These are phyloP conservation scores for Macropodus opercularis DNA, from an alignment of 2,797 vertebrate genomes.

Conservation along the genomic window DNA sequence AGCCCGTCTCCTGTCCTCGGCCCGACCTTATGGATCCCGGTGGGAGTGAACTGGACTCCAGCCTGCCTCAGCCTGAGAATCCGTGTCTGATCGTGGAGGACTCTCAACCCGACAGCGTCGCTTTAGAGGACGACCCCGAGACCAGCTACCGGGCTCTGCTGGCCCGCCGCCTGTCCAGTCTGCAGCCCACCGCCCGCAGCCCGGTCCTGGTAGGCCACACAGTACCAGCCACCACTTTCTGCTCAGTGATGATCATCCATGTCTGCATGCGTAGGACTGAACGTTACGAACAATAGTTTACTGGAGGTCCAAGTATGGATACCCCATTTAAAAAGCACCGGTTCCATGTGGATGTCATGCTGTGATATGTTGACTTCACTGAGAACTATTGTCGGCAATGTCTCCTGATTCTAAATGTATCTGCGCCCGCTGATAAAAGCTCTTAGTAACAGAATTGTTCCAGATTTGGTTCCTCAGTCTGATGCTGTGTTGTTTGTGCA, in stretches of 20 bases:
- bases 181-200: slow-evolving; percentile 84
- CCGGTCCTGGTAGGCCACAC: slow-evolving; percentile 85
- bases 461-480: too few relatives aligned
- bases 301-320: too few relatives aligned
- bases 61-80: slow-evolving; percentile 87
- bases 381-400: too few relatives aligned
- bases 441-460: too few relatives aligned
- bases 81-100: slow-evolving; percentile 93
- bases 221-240: not conserved
- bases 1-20: slow-evolving; percentile 14
- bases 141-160: slow-evolving; percentile 85
- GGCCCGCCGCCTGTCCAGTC: slow-evolving; percentile 83
- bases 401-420: too few relatives aligned
- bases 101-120: slow-evolving; percentile 89
- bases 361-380: too few relatives aligned
- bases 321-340: too few relatives aligned
- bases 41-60: slow-evolving; percentile 86
- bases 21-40: slow-evolving; percentile 84
- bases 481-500: too few relatives aligned
- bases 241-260: not conserved
- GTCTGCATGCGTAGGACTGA: too few relatives aligned
- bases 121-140: slow-evolving; percentile 84
- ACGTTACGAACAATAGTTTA: too few relatives aligned
- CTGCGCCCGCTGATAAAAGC: too few relatives aligned
- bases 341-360: too few relatives aligned